A percentile compares a stretch with the other conserved stretches of the same genome.
Evolutionary conservation across 2,888 invertebrate species (phyloP).

Genomic region (Trichogramma dendrolimi): DNA sequence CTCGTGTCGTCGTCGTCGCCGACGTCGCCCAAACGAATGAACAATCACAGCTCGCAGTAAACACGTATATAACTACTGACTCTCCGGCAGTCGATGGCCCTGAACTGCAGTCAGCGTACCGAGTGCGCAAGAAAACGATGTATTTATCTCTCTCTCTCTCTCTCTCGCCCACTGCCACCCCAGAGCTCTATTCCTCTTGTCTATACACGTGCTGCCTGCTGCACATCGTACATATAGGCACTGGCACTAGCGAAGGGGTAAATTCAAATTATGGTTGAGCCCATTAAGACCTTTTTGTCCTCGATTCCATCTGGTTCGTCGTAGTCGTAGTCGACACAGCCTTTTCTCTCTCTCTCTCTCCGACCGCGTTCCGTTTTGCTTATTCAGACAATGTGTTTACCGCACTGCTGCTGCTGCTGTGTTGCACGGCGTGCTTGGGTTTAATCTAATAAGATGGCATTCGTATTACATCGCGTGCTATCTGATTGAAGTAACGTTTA

Average conservation of each 20-base stretch:
- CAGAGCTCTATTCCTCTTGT: no score
- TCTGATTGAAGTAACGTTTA: no score
- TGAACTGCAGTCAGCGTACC: neutral
- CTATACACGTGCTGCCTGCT: no score
- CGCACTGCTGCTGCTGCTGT: neutral
- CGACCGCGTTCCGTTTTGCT: neutral
- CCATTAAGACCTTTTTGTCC: slow-evolving; percentile 38
- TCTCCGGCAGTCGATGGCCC: no score
- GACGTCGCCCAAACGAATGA: no score
- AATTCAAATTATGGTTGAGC: slow-evolving; percentile 41
- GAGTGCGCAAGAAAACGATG: slow-evolving; percentile 3
- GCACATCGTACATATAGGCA: neutral
- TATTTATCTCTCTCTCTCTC: neutral
- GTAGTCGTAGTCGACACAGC: neutral
- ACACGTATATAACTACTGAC: no score
- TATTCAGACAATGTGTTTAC: neutral
- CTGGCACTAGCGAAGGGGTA: slow-evolving; percentile 19
- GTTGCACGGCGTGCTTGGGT: neutral
- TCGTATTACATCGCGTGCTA: neutral
- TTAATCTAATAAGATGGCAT: neutral
- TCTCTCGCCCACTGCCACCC: neutral
- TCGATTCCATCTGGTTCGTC: neutral
- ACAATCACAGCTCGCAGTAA: no score
- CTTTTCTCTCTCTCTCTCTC: neutral
- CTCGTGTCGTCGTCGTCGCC: no score